phyloP scores from a whole-genome alignment of 2,113 vertebrate genomes.

The Trichechus manatus region DNA sequence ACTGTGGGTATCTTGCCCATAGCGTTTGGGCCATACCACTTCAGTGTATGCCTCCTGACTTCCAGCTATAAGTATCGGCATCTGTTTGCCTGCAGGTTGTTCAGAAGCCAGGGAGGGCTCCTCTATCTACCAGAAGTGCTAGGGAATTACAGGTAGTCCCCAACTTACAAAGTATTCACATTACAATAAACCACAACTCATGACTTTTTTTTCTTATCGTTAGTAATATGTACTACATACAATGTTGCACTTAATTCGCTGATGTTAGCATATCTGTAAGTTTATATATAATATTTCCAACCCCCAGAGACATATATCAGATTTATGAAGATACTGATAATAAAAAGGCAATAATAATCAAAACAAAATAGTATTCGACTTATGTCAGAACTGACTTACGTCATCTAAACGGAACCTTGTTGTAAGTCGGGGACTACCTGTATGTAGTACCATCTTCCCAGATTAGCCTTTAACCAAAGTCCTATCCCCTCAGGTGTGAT shows the following conservation, averaged over 20 bases:
- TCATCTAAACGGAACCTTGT: too few relatives aligned
- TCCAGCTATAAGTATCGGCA: neutral
- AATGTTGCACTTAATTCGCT: neutral
- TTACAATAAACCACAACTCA: too few relatives aligned
- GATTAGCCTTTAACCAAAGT: neutral
- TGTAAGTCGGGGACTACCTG: too few relatives aligned
- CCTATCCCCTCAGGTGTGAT: neutral
- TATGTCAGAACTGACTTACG: too few relatives aligned
- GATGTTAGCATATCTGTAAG: neutral
- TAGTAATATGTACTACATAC: neutral
- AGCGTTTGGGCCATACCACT: neutral
- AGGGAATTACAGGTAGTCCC: neutral
- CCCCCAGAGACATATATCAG: neutral
- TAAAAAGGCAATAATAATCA: neutral
- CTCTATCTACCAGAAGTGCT: neutral
- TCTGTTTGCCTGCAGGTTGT: neutral
- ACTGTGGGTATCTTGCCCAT: neutral
- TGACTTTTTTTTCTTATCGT: too few relatives aligned
- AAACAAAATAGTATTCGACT: too few relatives aligned
- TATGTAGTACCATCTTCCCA: too few relatives aligned
- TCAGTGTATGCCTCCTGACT: neutral
- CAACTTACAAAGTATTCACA: neutral
- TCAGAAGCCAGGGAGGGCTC: neutral
- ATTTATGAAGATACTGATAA: neutral
- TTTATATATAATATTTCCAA: neutral